Evolutionary conservation across 2,113 vertebrate genomes (phyloP).

Genomic region (Sebastes schlegelii): DNA sequence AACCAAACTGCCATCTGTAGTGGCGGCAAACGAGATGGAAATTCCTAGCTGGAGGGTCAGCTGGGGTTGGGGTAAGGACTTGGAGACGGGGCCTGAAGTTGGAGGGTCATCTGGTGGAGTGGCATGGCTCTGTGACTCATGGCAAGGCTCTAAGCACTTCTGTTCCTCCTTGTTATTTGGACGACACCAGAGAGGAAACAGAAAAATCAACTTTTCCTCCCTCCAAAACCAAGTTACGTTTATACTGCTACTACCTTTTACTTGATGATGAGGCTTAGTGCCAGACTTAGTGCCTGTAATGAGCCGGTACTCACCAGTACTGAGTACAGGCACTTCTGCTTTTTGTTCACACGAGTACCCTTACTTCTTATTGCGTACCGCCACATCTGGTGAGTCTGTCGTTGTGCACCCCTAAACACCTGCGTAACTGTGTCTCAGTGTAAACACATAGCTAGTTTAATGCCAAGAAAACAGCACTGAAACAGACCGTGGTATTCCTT

Average conservation of each 20-base stretch:
- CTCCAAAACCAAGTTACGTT: background rate
- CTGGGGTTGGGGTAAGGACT: slow-evolving; percentile 32
- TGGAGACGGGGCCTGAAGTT: slow-evolving; percentile 10
- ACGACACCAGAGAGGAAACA: background rate
- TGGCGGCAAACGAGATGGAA: slow-evolving; percentile 27
- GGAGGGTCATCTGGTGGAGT: slow-evolving; percentile 33
- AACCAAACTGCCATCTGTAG: slow-evolving; percentile 20
- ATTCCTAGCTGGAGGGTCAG: slow-evolving; percentile 35
- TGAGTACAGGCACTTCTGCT: too few species aligned
- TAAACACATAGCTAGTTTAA: too few species aligned
- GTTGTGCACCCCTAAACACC: too few species aligned
- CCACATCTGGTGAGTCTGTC: too few species aligned
- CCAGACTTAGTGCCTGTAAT: too few species aligned
- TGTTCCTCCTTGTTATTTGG: background rate
- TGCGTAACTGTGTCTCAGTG: too few species aligned
- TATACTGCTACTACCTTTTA: background rate
- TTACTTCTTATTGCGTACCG: too few species aligned
- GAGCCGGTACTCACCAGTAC: too few species aligned
- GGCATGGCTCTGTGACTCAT: slow-evolving; percentile 1
- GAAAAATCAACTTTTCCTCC: background rate
- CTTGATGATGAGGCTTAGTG: too few species aligned
- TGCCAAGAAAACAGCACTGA: too few species aligned
- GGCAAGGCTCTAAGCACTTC: background rate
- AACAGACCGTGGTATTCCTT: too few species aligned
- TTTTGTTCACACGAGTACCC: too few species aligned